These are phyloP conservation scores for Cryptotis parvus DNA, from an alignment of 2,113 vertebrate genomes.

Conservation along the genomic window DNA sequence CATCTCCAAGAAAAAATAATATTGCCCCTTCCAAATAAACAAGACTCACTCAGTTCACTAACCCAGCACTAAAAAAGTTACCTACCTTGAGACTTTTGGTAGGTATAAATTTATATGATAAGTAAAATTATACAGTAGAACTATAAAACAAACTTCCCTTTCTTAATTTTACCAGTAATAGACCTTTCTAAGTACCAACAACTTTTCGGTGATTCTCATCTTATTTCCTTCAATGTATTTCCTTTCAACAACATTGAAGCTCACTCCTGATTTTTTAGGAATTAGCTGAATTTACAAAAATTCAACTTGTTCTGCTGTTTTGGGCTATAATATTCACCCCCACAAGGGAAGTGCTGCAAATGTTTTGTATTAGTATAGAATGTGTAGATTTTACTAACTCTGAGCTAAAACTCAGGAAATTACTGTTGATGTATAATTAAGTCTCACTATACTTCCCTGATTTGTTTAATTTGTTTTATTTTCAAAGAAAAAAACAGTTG, in stretches of 20 bases:
- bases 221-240: no score
- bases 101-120: neutral
- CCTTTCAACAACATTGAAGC: neutral
- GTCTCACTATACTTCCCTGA: neutral
- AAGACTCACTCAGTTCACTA: neutral
- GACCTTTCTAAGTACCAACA: neutral
- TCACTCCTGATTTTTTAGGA: neutral
- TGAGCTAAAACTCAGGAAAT: neutral
- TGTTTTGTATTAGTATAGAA: neutral
- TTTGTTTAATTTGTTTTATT: constrained; percentile 10
- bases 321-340: neutral
- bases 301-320: neutral
- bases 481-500: neutral
- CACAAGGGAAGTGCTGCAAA: rapidly evolving
- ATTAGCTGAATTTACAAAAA: neutral
- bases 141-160: neutral
- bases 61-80: neutral
- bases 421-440: neutral
- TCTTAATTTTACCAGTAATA: neutral
- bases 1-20: neutral
- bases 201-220: neutral
- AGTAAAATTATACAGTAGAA: neutral
- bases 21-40: neutral
- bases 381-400: neutral
- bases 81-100: neutral